A percentile compares a stretch with the other conserved stretches of the same genome.
phyloP scores from a whole-genome alignment of 2,888 invertebrate species.

The Dorcus parallelipipedus region DNA sequence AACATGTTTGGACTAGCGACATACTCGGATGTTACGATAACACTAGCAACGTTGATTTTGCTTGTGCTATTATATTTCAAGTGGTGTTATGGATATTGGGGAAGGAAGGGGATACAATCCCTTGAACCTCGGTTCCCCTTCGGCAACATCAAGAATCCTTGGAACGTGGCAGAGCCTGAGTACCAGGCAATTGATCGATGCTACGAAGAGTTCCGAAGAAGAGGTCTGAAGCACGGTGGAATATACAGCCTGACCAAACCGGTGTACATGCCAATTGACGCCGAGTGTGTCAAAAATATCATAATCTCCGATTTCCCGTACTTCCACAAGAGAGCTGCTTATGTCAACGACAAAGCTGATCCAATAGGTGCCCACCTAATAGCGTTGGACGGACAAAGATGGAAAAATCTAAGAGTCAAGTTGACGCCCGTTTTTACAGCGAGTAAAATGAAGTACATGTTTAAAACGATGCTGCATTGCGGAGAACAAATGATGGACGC shows the following conservation, averaged over 20 bases:
- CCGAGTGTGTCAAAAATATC: constrained; percentile 38
- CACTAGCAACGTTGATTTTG: not conserved
- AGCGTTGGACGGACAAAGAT: constrained; percentile 38
- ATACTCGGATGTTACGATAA: not conserved
- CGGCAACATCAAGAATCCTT: constrained; percentile 30
- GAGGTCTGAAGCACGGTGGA: constrained; percentile 29
- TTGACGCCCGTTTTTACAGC: constrained; percentile 48
- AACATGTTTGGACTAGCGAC: too few relatives aligned
- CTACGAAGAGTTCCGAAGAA: constrained; percentile 23
- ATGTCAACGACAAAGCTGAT: constrained; percentile 35
- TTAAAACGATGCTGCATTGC: constrained; percentile 36
- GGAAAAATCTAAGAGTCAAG: constrained; percentile 46
- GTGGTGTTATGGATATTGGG: constrained; percentile 33
- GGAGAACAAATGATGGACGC: constrained; percentile 32
- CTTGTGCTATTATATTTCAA: constrained; percentile 19
- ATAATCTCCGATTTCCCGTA: constrained; percentile 40
- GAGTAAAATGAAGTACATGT: constrained; percentile 50
- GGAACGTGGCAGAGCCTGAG: constrained; percentile 12
- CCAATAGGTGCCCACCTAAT: constrained; percentile 36
- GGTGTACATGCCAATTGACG: constrained; percentile 37
- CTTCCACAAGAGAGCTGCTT: constrained; percentile 38
- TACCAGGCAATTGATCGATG: constrained; percentile 14
- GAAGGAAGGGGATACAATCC: constrained; percentile 28
- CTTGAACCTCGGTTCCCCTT: constrained; percentile 34
- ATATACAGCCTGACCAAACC: constrained; percentile 31